phyloP scores from a whole-genome alignment of 2,113 vertebrate species.

The Columba janthina region DNA sequence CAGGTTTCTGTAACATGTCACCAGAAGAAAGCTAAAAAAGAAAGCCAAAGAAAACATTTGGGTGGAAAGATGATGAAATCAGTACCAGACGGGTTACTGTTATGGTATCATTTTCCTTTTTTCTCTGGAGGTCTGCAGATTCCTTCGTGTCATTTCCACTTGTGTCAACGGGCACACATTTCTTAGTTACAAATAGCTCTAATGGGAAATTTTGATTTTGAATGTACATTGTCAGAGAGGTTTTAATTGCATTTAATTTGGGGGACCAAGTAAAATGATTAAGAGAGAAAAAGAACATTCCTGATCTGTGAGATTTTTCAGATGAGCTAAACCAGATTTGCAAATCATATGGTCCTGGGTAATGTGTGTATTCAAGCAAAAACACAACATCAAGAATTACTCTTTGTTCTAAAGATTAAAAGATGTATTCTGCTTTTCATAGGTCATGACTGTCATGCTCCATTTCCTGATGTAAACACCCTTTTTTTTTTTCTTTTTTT shows the following conservation, averaged over 20 bases:
- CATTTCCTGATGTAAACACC: conserved; percentile 21
- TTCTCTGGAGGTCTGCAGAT: neutral
- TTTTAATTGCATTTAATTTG: conserved; percentile 34
- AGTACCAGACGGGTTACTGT: neutral
- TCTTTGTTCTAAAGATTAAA: conserved; percentile 51
- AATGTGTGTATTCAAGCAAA: neutral
- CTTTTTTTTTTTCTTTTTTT: neutral
- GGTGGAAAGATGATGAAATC: conserved; percentile 1
- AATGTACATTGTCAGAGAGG: conserved; percentile 38
- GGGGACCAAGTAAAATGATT: conserved; percentile 21
- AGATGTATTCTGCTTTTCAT: conserved; percentile 34
- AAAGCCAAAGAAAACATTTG: neutral
- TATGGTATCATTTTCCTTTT: neutral
- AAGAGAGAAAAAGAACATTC: conserved; percentile 33
- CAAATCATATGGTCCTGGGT: conserved; percentile 9
- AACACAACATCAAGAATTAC: conserved; percentile 28
- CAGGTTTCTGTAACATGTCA: neutral
- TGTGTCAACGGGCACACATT: neutral
- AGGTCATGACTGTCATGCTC: conserved; percentile 36
- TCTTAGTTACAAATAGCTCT: conserved; percentile 29
- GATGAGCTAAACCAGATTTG: conserved; percentile 57
- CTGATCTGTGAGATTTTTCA: conserved; percentile 30
- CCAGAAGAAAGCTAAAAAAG: neutral
- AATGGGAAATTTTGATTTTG: conserved; percentile 29
- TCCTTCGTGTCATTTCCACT: neutral